Conservation (phyloP, 92 coral and sea anemone genomes). For the Anthopleura xanthogrammica region DNA sequence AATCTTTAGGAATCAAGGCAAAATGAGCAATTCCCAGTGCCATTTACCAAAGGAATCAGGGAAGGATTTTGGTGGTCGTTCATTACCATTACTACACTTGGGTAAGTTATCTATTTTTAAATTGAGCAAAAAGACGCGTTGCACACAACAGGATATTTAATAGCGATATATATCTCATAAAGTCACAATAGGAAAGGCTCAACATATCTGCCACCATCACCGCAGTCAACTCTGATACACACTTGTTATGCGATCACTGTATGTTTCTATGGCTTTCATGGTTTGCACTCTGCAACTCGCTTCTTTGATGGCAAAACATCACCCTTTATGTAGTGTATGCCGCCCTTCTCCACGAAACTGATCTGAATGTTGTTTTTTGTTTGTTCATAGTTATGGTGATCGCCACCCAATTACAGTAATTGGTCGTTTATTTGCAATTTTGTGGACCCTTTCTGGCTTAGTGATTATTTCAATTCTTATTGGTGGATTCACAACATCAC, state of each 20-base stretch:
- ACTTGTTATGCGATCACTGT: no score
- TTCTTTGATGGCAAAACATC: no score
- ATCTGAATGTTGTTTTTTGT: no score
- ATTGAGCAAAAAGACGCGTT: not conserved
- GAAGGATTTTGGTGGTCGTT: constrained; percentile 78
- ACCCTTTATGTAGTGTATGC: no score
- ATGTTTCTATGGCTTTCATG: no score
- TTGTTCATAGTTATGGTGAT: constrained; percentile 55
- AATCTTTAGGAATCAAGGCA: constrained; percentile 6
- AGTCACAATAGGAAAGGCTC: no score
- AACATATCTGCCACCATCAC: no score
- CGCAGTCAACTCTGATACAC: no score
- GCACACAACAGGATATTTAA: no score
- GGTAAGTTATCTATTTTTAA: constrained; percentile 30
- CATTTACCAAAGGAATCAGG: constrained; percentile 25
- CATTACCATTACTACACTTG: constrained; percentile 68
- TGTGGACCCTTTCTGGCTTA: constrained; percentile 58
- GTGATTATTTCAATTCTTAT: constrained; percentile 42
- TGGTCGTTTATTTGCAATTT: constrained; percentile 55
- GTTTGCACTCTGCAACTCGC: no score
- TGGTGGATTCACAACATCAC: constrained; percentile 39
- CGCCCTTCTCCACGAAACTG: no score
- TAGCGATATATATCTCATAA: no score
- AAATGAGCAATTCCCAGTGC: constrained; percentile 7
- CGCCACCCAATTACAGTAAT: constrained; percentile 38